These are phyloP conservation scores for Mesembrinibis cayennensis DNA, from an alignment of 2,113 vertebrate species.

Conservation along the genomic window DNA sequence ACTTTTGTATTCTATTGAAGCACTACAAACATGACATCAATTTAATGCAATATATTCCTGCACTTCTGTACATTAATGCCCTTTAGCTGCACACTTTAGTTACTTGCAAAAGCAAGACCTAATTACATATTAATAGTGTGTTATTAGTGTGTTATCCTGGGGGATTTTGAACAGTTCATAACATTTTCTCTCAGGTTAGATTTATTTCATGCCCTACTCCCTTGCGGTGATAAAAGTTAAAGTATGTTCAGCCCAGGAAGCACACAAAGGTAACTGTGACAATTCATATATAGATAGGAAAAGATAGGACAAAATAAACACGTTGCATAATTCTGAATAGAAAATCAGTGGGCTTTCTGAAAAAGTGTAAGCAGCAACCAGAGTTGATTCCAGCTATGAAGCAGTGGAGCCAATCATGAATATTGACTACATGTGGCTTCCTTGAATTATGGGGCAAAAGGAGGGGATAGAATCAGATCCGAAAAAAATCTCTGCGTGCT, in stretches of 20 bases:
- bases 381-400: background rate
- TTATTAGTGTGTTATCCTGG: background rate
- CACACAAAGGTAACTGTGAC: background rate
- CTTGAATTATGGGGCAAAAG: background rate
- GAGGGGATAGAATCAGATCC: background rate
- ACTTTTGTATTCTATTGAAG: background rate
- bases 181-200: background rate
- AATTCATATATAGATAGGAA: background rate
- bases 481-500: background rate
- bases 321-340: background rate
- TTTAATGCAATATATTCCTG: background rate
- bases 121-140: background rate
- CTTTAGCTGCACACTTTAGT: background rate
- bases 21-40: background rate
- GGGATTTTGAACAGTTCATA: background rate
- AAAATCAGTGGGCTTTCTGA: background rate
- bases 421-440: background rate
- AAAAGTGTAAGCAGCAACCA: background rate
- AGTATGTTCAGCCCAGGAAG: background rate
- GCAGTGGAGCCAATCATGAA: background rate
- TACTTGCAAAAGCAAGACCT: background rate
- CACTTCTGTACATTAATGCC: background rate
- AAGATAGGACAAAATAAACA: background rate
- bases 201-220: background rate
- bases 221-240: background rate